These are phyloP conservation scores for Cheirogaleus medius DNA, from an alignment of 2,113 vertebrate species.

Conservation along the genomic window DNA sequence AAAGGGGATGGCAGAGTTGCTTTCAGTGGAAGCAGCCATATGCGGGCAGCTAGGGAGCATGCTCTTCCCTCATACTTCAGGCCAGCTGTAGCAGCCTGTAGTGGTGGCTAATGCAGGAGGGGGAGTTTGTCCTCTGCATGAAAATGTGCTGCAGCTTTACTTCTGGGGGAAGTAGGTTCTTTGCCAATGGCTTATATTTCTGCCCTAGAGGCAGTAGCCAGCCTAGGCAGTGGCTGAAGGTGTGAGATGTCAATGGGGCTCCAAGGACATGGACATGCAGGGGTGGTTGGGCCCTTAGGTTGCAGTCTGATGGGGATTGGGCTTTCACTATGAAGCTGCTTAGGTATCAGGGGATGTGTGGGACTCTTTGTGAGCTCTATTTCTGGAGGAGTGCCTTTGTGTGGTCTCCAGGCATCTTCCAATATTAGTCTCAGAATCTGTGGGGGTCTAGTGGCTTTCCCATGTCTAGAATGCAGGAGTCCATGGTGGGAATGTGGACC, in stretches of 20 bases:
- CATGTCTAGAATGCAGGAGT: background rate
- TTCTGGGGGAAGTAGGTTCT: background rate
- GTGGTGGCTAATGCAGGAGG: background rate
- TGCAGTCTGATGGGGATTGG: background rate
- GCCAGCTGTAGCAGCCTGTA: background rate
- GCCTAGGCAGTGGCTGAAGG: background rate
- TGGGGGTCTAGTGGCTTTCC: background rate
- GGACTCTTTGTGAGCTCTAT: background rate
- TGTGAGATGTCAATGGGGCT: background rate
- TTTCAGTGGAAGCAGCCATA: background rate
- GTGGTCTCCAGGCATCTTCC: background rate
- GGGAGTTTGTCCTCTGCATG: background rate
- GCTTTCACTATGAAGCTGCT: background rate
- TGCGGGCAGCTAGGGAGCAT: background rate
- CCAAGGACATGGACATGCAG: background rate
- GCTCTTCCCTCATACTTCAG: background rate
- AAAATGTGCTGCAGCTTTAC: background rate
- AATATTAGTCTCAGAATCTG: background rate
- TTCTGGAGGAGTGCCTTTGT: background rate
- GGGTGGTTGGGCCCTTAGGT: background rate
- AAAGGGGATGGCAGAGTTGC: background rate
- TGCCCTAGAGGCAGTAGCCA: background rate
- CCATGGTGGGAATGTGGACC: background rate
- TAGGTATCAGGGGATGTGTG: background rate
- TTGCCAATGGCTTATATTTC: background rate